phyloP scores from a whole-genome alignment of 2,113 vertebrate species.

The Fukomys damarensis region DNA sequence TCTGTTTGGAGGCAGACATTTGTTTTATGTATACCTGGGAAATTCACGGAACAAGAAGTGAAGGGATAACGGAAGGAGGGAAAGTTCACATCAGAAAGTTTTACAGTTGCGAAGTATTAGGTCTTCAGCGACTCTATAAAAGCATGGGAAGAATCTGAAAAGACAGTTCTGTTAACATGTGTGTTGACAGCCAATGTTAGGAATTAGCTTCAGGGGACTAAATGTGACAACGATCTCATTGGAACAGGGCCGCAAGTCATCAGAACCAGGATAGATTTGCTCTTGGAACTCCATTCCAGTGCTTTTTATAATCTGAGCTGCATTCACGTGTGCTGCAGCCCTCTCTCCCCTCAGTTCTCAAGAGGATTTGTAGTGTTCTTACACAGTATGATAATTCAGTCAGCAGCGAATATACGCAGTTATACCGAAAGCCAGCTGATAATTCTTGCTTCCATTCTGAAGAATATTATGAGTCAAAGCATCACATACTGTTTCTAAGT shows the following conservation, averaged over 20 bases:
- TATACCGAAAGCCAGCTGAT: neutral
- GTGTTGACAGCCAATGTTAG: neutral
- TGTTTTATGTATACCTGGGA: too few relatives aligned
- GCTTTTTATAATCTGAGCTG: slow-evolving; percentile 4
- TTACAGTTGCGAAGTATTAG: neutral
- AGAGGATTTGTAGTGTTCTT: neutral
- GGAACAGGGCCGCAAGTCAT: neutral
- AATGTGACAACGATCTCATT: neutral
- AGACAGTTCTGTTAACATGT: neutral
- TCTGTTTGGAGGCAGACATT: too few relatives aligned
- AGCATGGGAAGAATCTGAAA: neutral
- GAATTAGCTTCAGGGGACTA: neutral
- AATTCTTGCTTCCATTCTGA: neutral
- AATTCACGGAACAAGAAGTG: neutral
- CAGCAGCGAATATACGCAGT: neutral
- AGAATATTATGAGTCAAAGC: neutral
- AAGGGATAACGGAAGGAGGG: neutral
- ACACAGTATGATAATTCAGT: neutral
- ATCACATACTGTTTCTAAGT: neutral
- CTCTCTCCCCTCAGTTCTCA: neutral
- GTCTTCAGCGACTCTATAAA: neutral
- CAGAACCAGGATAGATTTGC: neutral
- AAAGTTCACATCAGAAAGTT: neutral
- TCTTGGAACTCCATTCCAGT: neutral
- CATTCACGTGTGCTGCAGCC: neutral